These are phyloP conservation scores for Eledona agricola DNA, from an alignment of 2,888 invertebrate species.

Conservation along the genomic window DNA sequence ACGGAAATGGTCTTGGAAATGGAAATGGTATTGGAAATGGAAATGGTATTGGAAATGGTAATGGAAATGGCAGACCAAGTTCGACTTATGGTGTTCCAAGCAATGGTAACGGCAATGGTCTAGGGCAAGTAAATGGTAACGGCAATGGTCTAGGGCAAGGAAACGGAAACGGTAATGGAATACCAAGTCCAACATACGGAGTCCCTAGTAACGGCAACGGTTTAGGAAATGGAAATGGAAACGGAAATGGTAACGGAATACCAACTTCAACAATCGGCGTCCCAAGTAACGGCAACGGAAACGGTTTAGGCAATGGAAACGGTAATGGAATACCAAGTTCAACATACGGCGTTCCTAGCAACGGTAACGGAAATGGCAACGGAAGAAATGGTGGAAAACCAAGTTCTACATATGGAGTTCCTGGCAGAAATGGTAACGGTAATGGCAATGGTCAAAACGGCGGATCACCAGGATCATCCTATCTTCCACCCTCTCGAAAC, in stretches of 20 bases:
- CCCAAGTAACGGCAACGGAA: constrained; percentile 29
- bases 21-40: constrained; percentile 46
- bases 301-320: constrained; percentile 35
- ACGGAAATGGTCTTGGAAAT: constrained; percentile 41
- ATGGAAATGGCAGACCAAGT: constrained; percentile 44
- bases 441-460: constrained; percentile 46
- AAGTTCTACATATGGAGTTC: constrained; percentile 48
- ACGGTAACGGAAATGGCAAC: constrained; percentile 44
- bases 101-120: constrained; percentile 41
- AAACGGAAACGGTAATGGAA: constrained; percentile 37
- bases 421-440: constrained; percentile 50
- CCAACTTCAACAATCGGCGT: constrained; percentile 42
- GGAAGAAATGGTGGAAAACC: constrained; percentile 46
- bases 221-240: constrained; percentile 45
- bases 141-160: constrained; percentile 45
- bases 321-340: constrained; percentile 45
- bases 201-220: constrained; percentile 40
- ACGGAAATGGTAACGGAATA: constrained; percentile 25
- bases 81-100: constrained; percentile 44
- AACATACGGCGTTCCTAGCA: constrained; percentile 35
- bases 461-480: constrained; percentile 42
- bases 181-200: constrained; percentile 42
- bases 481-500: constrained; percentile 55
- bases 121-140: constrained; percentile 39
- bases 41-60: constrained; percentile 34